Conservation (phyloP, 2,888 invertebrate species). For the Hypercompe scribonia region DNA sequence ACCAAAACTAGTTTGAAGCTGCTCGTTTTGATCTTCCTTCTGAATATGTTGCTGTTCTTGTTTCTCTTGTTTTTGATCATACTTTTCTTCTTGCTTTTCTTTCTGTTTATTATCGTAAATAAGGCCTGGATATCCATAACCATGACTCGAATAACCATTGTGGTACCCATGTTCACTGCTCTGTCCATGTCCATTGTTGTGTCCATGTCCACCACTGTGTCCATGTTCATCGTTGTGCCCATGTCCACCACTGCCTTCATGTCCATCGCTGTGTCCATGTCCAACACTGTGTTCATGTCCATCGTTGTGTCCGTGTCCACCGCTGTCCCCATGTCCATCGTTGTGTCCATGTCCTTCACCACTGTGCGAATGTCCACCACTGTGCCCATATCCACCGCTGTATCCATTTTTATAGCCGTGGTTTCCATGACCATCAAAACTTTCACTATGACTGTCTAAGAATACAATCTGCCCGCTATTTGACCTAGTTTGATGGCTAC, state of each 20-base stretch:
- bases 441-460: background rate
- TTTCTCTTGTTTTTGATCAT: background rate
- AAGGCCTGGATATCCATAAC: background rate
- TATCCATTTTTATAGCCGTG: background rate
- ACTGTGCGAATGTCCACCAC: background rate
- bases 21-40: background rate
- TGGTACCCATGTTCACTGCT: too few relatives aligned
- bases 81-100: background rate
- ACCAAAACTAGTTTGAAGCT: background rate
- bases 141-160: background rate
- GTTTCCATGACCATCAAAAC: background rate
- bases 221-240: background rate
- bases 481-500: constrained; percentile 4
- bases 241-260: background rate
- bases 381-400: background rate
- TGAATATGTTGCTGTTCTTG: background rate
- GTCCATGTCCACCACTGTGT: background rate
- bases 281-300: background rate
- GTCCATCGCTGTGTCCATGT: background rate
- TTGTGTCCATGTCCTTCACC: background rate
- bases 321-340: background rate
- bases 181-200: background rate
- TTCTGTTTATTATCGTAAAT: background rate
- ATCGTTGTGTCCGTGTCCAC: background rate
- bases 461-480: background rate